Conservation (phyloP, 1,140 invertebrate genomes). For the Watersipora subatra region DNA sequence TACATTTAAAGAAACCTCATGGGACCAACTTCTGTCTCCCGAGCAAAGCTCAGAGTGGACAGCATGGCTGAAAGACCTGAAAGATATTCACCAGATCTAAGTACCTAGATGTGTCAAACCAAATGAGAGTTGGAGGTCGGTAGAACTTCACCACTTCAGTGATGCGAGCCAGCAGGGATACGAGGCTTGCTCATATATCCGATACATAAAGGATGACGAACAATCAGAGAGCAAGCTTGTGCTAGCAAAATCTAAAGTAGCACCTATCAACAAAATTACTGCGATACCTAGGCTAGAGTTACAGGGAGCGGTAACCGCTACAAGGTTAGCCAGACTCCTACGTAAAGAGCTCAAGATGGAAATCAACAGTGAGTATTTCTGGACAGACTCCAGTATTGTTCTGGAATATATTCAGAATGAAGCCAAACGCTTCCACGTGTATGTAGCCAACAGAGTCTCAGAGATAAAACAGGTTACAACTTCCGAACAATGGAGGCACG, state of each 20-base stretch:
- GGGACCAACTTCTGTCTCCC: not conserved
- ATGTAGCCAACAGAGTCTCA: conserved; percentile 8
- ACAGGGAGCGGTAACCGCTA: conserved; percentile 2
- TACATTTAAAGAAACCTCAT: not conserved
- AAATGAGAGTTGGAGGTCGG: not conserved
- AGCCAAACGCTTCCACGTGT: conserved; percentile 4
- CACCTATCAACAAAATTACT: not conserved
- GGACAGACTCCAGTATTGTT: conserved; percentile 5
- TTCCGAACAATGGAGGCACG: conserved; percentile 5
- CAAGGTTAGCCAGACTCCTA: conserved; percentile 3
- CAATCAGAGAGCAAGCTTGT: not conserved
- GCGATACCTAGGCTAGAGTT: not conserved
- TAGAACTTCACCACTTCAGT: conserved; percentile 4
- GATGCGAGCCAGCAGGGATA: conserved; percentile 3
- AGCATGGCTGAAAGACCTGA: not conserved
- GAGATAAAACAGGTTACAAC: not conserved
- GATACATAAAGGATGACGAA: not conserved
- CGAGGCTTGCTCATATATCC: conserved; percentile 1
- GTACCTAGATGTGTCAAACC: not conserved
- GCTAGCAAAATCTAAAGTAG: not conserved
- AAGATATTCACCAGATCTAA: not conserved
- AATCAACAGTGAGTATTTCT: not conserved
- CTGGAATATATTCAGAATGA: conserved; percentile 13
- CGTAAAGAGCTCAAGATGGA: not conserved
- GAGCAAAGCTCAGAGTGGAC: not conserved